Evolutionary conservation across 53 echinoderm and acorn worm species (phyloP).

Genomic region (Pentamera pediparva): DNA sequence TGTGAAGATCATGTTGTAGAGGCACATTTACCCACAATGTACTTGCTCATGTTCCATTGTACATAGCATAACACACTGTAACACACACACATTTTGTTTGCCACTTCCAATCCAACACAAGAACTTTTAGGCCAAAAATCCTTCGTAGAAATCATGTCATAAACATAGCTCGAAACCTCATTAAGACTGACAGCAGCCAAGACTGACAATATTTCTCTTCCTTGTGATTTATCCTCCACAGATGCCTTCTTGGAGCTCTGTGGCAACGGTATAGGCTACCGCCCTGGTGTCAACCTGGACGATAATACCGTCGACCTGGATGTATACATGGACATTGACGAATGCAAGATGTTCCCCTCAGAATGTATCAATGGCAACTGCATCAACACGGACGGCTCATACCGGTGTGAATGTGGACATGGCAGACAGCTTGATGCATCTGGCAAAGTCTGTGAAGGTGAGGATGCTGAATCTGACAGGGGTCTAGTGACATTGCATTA

Average conservation of each 20-base stretch:
- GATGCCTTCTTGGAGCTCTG: constrained; percentile 60
- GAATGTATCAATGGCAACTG: constrained; percentile 79
- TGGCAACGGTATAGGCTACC: constrained; percentile 59
- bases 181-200: no score
- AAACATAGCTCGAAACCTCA: no score
- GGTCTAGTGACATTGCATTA: no score
- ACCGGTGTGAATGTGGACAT: constrained; percentile 77
- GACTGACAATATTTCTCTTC: background rate
- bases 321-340: constrained; percentile 84
- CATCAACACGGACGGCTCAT: constrained; percentile 91
- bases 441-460: constrained; percentile 59
- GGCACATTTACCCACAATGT: no score
- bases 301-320: constrained; percentile 48
- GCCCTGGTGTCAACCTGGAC: constrained; percentile 54
- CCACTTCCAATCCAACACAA: no score
- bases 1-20: no score
- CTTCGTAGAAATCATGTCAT: no score
- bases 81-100: no score
- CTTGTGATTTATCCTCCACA: background rate
- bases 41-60: no score
- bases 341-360: constrained; percentile 88
- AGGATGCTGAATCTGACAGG: no score
- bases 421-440: constrained; percentile 43
- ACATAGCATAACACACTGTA: no score
- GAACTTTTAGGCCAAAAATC: no score